These are phyloP conservation scores for Phorcus lineatus DNA, from an alignment of 2,888 invertebrate genomes.

Conservation along the genomic window DNA sequence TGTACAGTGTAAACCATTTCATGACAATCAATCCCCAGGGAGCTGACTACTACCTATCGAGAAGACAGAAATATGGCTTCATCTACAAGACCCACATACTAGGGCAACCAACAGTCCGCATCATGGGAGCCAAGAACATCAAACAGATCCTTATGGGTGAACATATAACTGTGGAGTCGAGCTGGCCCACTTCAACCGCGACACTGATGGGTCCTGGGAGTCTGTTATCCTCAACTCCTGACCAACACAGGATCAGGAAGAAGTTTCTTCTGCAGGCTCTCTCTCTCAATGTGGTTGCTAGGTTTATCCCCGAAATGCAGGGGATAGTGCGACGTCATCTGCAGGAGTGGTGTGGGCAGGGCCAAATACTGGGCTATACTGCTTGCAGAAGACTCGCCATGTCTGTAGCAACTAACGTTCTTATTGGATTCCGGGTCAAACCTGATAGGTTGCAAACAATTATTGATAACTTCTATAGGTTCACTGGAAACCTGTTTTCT, in stretches of 20 bases:
- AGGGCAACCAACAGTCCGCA: constrained; percentile 65
- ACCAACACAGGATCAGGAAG: constrained; percentile 8
- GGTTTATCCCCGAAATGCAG: background rate
- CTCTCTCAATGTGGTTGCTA: background rate
- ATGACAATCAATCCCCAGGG: constrained; percentile 34
- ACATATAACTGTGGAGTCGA: constrained; percentile 52
- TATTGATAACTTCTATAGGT: background rate
- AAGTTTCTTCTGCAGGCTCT: background rate
- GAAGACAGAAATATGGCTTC: constrained; percentile 54
- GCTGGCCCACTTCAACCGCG: background rate
- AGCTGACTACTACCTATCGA: constrained; percentile 44
- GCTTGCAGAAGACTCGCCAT: background rate
- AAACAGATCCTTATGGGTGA: constrained; percentile 61
- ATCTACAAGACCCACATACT: constrained; percentile 71
- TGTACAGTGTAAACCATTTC: no score
- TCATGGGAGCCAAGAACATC: constrained; percentile 66
- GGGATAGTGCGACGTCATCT: background rate
- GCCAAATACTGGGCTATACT: background rate
- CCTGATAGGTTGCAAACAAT: background rate
- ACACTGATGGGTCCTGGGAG: background rate
- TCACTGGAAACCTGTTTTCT: constrained; percentile 2
- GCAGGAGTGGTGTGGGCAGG: constrained; percentile 12
- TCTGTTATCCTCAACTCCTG: background rate
- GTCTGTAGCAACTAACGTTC: background rate
- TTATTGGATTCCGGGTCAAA: background rate